Conservation (phyloP, 1,140 invertebrate genomes). For the Diachasma alloeum region DNA sequence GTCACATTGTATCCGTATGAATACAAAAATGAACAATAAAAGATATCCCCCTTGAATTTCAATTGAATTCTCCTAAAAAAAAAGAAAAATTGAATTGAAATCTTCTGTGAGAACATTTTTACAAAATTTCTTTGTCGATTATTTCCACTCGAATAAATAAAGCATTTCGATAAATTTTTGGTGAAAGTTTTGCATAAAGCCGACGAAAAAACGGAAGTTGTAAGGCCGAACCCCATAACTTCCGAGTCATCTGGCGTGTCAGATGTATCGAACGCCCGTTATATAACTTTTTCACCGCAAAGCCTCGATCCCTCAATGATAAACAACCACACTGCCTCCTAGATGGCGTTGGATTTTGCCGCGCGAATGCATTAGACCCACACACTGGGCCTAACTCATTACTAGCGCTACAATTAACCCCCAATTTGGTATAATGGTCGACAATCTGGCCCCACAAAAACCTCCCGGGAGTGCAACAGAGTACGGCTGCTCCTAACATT, state of each 20-base stretch:
- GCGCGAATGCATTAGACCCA: constrained; percentile 50
- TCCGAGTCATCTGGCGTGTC: constrained; percentile 33
- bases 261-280: constrained; percentile 45
- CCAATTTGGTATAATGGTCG: constrained; percentile 59
- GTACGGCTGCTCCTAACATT: constrained; percentile 27
- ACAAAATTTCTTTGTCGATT: constrained; percentile 2
- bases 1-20: constrained; percentile 43
- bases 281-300: constrained; percentile 34
- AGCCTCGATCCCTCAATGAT: constrained; percentile 10
- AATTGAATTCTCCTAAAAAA: not conserved
- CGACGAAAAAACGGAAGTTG: constrained; percentile 21
- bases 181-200: constrained; percentile 24
- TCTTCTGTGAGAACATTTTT: not conserved
- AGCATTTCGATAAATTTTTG: constrained; percentile 8
- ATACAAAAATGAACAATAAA: not conserved
- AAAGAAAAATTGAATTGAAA: not conserved
- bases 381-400: constrained; percentile 52
- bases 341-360: constrained; percentile 39
- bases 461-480: constrained; percentile 32
- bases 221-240: constrained; percentile 22
- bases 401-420: constrained; percentile 62
- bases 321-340: not conserved
- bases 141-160: not conserved
- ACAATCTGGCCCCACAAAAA: constrained; percentile 59
- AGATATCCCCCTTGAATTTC: not conserved